Base-by-base conservation (phyloP, 2,113 vertebrate species). In the Polypterus senegalus region DNA sequence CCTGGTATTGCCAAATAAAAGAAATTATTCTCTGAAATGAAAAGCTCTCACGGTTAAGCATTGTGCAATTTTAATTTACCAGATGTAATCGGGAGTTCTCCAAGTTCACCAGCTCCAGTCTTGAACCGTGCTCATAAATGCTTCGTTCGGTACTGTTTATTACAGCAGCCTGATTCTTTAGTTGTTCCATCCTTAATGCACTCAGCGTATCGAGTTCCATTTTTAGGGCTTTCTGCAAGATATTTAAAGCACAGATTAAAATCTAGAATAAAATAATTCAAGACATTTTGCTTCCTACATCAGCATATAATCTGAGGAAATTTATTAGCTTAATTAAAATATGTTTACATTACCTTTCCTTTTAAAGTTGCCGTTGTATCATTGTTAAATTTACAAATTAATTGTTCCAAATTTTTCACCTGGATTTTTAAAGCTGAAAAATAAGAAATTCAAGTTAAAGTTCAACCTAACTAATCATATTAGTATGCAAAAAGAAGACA, bases 31-130 rank as follows among this genome's bases (percentile, higher is more conserved):
- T 4, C 7, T 8, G n/a, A n/a, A 48, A 58, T 57, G 5, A 10
- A 58, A 8, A 47, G 8, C 47, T 49, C n/a, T 44, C 11, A 58
- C 3, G 10, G 44, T 4, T 58, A 11, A 48, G 7, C 44, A 45
- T 7, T 48, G 61, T n/a, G 44, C 46, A 10, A 5, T 51, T 46
- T 48, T 6, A 65, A 85, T 81, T 80, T 70, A 84, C 85, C 63
- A 63, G 6, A 74, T 58, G 81, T 51, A 86, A 62, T 54, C 61
- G 76, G 76, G 75, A 57, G 64, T 84, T 87, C 73, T 86, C 73
- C 0, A 55, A 52, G 3, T 72, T 66, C 64, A 83, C 69, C 54
- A 66, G 45, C 7, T 78, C 71, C 11, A 61, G 11, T 62, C 71
- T 81, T 58, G 79, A 63, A 55, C 75, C 71, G 6, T 73, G 4